phyloP scores from a whole-genome alignment of 2,113 vertebrate genomes.

The Phaethornis superciliosus region DNA sequence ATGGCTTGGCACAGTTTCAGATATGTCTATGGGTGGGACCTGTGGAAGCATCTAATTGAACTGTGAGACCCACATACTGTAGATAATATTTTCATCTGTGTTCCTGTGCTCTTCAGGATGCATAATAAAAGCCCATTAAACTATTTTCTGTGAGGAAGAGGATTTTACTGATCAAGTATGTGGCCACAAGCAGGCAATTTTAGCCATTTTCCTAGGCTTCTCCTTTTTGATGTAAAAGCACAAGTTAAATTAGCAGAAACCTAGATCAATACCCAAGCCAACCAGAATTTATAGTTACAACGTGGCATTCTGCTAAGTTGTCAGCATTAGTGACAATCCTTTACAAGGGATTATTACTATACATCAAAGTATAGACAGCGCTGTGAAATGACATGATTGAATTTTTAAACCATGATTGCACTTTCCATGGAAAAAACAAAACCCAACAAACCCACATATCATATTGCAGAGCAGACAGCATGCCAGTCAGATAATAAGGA shows the following conservation, averaged over 20 bases:
- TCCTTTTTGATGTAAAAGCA: not conserved
- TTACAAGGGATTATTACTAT: not conserved
- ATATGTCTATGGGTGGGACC: accelerated
- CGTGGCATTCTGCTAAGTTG: not conserved
- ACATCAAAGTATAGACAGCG: not conserved
- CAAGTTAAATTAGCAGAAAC: not conserved
- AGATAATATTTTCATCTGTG: not conserved
- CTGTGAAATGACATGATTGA: not conserved
- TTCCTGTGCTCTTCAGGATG: not conserved
- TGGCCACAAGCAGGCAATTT: not conserved
- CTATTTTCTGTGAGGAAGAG: not conserved
- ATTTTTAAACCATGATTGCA: not conserved
- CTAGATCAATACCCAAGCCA: not conserved
- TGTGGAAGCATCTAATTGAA: not conserved
- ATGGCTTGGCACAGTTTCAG: not conserved
- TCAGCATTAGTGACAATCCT: conserved; percentile 5
- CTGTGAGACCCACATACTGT: not conserved
- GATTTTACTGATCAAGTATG: not conserved
- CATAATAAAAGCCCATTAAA: not conserved
- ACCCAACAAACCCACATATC: not conserved
- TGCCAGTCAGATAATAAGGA: not conserved
- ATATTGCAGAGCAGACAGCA: not conserved
- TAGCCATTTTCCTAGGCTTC: not conserved
- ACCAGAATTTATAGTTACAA: not conserved
- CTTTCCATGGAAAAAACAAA: not conserved